Evolutionary conservation across 2,113 vertebrate genomes (phyloP).

Genomic region (Hemicordylus capensis): DNA sequence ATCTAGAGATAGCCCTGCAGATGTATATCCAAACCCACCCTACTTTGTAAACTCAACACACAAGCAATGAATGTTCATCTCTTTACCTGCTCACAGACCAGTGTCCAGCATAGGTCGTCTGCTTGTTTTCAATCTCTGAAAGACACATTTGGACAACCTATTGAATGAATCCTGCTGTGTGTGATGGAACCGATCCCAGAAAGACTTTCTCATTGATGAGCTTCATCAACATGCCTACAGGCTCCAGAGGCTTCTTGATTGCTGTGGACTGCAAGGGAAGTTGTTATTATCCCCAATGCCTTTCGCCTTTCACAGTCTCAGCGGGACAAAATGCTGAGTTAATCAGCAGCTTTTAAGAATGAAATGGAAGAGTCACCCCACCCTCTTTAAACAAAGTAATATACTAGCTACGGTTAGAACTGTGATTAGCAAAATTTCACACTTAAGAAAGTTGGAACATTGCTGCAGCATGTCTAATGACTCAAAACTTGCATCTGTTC

Average conservation of each 20-base stretch:
- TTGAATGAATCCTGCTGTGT: not conserved
- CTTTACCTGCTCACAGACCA: not conserved
- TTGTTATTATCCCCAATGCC: constrained; percentile 19
- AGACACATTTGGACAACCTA: constrained; percentile 10
- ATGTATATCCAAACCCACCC: too few relatives aligned
- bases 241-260: not conserved
- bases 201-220: constrained; percentile 4
- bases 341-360: not conserved
- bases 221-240: not conserved
- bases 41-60: not conserved
- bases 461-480: not conserved
- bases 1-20: too few relatives aligned
- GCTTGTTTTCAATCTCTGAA: not conserved
- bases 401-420: not conserved
- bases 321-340: not conserved
- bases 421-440: not conserved
- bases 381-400: not conserved
- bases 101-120: not conserved
- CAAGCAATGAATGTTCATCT: not conserved
- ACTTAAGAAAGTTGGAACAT: not conserved
- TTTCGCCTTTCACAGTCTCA: constrained; percentile 18
- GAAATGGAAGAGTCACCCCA: not conserved
- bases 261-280: constrained; percentile 28
- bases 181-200: not conserved
- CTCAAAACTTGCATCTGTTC: not conserved